Conservation (phyloP, 2,888 invertebrate genomes). For the Lasius platythorax region DNA sequence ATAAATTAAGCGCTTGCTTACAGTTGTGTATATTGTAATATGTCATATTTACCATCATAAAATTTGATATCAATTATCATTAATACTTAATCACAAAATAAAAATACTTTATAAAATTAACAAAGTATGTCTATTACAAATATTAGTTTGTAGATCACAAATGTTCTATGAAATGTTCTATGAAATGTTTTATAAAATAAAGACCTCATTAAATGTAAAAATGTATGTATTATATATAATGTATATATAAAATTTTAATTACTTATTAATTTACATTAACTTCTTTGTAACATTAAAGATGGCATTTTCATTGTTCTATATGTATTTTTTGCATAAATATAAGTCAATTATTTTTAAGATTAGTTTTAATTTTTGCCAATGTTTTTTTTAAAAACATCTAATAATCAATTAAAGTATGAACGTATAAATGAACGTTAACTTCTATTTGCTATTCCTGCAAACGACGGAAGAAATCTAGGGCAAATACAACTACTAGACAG, state of each 20-base stretch:
- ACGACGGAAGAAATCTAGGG: constrained; percentile 1
- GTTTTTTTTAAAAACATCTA: not conserved
- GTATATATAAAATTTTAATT: not conserved
- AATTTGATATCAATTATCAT: too few species aligned
- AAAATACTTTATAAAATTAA: too few species aligned
- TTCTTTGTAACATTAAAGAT: not conserved
- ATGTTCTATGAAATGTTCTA: not conserved
- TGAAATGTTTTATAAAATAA: not conserved
- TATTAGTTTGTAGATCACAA: not conserved
- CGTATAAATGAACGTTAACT: constrained; percentile 2
- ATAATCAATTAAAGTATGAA: not conserved
- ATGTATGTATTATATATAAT: not conserved
- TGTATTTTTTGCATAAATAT: not conserved
- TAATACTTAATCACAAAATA: too few species aligned
- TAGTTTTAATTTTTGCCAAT: not conserved
- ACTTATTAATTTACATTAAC: not conserved
- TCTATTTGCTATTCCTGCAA: not conserved
- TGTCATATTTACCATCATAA: too few species aligned
- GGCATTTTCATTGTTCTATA: not conserved
- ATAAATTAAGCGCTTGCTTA: too few species aligned
- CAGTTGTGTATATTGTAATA: too few species aligned
- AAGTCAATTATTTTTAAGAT: not conserved
- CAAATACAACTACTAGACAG: too few species aligned
- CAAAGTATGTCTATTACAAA: too few species aligned
- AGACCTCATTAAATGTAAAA: not conserved